phyloP scores from a whole-genome alignment of 2,113 vertebrate genomes.

The Stegostoma tigrinum region DNA sequence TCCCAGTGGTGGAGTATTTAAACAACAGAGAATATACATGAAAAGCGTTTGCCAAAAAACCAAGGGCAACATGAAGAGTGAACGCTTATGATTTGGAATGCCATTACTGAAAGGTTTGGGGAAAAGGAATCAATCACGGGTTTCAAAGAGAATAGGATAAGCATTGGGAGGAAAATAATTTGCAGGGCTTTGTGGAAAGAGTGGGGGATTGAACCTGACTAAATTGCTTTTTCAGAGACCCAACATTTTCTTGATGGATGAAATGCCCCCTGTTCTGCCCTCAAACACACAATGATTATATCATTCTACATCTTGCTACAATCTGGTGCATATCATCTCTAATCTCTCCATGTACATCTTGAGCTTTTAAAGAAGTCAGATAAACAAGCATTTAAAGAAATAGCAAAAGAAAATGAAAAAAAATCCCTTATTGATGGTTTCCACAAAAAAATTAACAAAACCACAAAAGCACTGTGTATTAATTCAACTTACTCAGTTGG shows the following conservation, averaged over 20 bases:
- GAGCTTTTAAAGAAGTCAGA: neutral
- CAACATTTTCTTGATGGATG: neutral
- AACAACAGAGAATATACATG: too few species aligned
- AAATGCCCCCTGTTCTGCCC: too few species aligned
- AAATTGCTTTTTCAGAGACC: neutral
- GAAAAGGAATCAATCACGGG: neutral
- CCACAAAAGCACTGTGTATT: neutral
- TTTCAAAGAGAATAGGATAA: neutral
- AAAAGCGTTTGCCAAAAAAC: too few species aligned
- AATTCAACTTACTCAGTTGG: neutral
- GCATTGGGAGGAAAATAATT: neutral
- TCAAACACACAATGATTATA: too few species aligned
- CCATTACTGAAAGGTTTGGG: neutral
- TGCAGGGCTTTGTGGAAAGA: neutral
- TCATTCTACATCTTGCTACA: neutral
- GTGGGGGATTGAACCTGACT: neutral
- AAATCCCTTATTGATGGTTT: neutral
- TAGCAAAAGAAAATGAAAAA: neutral
- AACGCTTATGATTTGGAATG: neutral
- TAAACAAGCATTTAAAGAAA: neutral
- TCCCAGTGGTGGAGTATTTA: too few species aligned
- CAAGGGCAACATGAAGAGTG: neutral
- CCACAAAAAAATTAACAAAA: neutral
- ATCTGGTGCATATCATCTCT: neutral
- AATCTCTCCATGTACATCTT: neutral